Evolutionary conservation across 2,888 invertebrate genomes (phyloP), one percentile per base, ranked within the genome.

Genomic region (Drosophila setosimentum): DNA sequence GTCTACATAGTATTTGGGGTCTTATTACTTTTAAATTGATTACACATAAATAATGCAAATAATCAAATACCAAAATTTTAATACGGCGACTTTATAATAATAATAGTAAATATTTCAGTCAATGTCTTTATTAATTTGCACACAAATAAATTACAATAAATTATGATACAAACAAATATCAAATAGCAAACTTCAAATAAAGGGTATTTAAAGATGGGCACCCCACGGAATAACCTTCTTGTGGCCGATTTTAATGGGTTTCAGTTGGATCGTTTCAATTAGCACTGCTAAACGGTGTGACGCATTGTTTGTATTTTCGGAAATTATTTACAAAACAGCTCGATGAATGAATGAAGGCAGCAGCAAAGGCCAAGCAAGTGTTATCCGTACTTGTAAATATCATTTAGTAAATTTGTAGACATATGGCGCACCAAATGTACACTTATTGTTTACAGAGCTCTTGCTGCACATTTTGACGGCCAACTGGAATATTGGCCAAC

Each of bases 231-330:
- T 11, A 11, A 7, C 4, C 18, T 29, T 11, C 21, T 29, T 10
- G 54, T 55, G 27, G 21, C 30, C 53, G 62, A 33, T 66, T 64
- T 78, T 71, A 68, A 78, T 80, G 68, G 54, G 53, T 76, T 72
- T 66, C 68, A 62, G 45, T 76, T 80, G 80, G 63, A 48, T 76
- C 78, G 72, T 65, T 79, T 89, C 89, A 89, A 82, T 89, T 84
- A 84, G 73, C 77, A 67, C 69, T 65, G 63, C 51, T 68, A 68
- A 74, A 78, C 59, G 50, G 76, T 75, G 76, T 89, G 84, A 89
- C 87, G 84, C 87, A 85, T 80, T 82, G 85, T 72, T 77, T 89
- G 82, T 68, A 74, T 85, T 89, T 85, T 67, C 8, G 57, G 70
- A 79, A 84, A 81, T 73, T 84, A 89, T 87, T 83, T 81, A 71